Evolutionary conservation across 1,140 invertebrate genomes (phyloP), one percentile per base, ranked within the genome.

Genomic region (Trypoxylus dichotomus): DNA sequence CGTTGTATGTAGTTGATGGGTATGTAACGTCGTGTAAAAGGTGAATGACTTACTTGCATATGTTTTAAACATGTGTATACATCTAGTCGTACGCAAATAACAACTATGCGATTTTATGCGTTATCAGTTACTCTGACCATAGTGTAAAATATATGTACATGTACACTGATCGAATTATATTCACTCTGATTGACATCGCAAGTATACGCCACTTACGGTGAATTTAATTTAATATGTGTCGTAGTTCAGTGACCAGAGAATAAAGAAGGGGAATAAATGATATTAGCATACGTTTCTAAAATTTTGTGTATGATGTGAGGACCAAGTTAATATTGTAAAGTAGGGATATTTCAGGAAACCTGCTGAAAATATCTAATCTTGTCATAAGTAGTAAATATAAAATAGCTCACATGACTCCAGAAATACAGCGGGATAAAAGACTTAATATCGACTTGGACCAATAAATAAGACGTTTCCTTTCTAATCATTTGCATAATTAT

Each of bases 401-500:
- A 21, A 58, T 8, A 19, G 7, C 47, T 21, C 47, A 19, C 0
- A 58, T 19, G 13, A 58, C 13, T 21, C 0, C 6, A n/a, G 15
- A 58, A 58, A 58, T 58, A 58, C 47, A 7, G 47, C 5, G 47
- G 47, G 47, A 13, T 58, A 21, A 11, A 58, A 21, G 7, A 58
- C 47, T 21, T 58, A 37, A 37, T 37, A 37, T 37, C 32, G 10
- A 58, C 47, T 19, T 58, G 7, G 3, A 58, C 47, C 21, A 58
- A 58, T 58, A n/a, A n/a, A 21, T 21, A 58, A 58, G 10, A 58
- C 47, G 47, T 58, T 58, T 58, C 47, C 47, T 58, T 58, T 58
- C 47, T 58, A 58, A 58, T 58, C 47, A 58, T 58, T 58, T 58
- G 47, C 47, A 58, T 58, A 58, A 58, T 58, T 58, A 58, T 58